Percentiles rank a stretch among this genome's conserved stretches.
These are phyloP conservation scores for Capromys pilorides DNA, from an alignment of 2,797 vertebrate genomes.

Conservation along the genomic window DNA sequence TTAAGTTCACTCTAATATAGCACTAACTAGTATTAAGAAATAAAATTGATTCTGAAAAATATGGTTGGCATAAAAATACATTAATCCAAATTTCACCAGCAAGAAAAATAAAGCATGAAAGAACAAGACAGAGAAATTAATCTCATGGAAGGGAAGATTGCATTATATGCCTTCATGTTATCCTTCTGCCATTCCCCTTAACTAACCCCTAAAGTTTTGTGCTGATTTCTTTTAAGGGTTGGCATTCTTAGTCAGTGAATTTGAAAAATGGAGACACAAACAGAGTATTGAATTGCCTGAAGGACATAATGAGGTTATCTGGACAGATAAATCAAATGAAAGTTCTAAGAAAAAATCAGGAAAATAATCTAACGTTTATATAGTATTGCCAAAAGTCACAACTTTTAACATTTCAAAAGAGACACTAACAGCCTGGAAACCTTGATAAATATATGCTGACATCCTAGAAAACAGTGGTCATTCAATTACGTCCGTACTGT, in stretches of 20 bases:
- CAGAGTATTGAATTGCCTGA: conserved; percentile 40
- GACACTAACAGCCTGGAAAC: conserved; percentile 60
- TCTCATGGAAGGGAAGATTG: background rate
- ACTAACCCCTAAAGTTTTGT: conserved; percentile 10
- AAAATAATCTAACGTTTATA: conserved; percentile 62
- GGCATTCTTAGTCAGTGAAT: conserved; percentile 45
- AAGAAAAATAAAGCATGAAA: background rate
- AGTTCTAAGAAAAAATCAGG: conserved; percentile 54
- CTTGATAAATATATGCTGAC: conserved; percentile 79
- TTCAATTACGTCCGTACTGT: conserved; percentile 79
- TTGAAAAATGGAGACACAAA: conserved; percentile 64
- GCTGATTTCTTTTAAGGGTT: conserved; percentile 42
- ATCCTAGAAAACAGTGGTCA: conserved; percentile 66
- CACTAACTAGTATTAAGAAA: background rate
- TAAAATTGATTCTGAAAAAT: background rate
- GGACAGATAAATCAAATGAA: conserved; percentile 66
- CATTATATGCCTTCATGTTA: background rate
- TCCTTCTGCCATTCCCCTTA: background rate
- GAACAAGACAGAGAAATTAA: background rate
- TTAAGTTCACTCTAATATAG: background rate
- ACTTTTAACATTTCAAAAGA: conserved; percentile 74
- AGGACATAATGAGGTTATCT: conserved; percentile 67
- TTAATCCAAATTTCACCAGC: background rate
- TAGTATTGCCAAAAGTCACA: conserved; percentile 67
- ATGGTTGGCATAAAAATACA: background rate